These are phyloP conservation scores for Pelodytes ibericus DNA, from an alignment of 2,797 vertebrate species.

Conservation along the genomic window DNA sequence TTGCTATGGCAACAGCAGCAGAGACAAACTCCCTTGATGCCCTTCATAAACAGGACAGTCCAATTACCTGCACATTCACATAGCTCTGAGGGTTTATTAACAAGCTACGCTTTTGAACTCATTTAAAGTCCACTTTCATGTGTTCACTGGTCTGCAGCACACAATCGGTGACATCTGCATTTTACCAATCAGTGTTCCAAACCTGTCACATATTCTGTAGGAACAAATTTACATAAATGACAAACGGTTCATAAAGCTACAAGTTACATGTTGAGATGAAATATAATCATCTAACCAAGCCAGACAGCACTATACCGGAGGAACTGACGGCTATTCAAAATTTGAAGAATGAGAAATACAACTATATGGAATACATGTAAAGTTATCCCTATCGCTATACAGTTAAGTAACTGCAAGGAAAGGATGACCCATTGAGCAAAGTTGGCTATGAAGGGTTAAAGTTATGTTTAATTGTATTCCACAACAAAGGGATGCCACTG, in stretches of 20 bases:
- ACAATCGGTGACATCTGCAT: constrained; percentile 27
- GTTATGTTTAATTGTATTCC: no score
- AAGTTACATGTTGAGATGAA: constrained; percentile 5
- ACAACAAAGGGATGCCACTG: no score
- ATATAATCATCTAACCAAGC: background rate
- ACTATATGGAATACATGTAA: background rate
- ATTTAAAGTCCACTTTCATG: constrained; percentile 56
- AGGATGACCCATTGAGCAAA: no score
- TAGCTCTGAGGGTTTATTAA: constrained; percentile 57
- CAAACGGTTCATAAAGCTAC: constrained; percentile 16
- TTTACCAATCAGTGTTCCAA: constrained; percentile 44
- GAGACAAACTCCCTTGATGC: constrained; percentile 77
- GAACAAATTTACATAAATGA: constrained; percentile 9
- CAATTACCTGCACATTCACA: constrained; percentile 61
- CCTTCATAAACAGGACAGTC: constrained; percentile 69
- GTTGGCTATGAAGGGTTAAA: no score
- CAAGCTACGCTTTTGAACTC: constrained; percentile 46
- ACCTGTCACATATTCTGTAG: background rate
- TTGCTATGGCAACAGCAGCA: constrained; percentile 87
- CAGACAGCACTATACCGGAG: background rate
- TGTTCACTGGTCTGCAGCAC: constrained; percentile 38
- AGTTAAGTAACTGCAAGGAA: no score
- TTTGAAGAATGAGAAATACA: background rate
- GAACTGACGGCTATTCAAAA: background rate
- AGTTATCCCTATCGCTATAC: no score